Evolutionary conservation across 2,888 invertebrate species (phyloP).

Genomic region (Drosophila mercatorum): DNA sequence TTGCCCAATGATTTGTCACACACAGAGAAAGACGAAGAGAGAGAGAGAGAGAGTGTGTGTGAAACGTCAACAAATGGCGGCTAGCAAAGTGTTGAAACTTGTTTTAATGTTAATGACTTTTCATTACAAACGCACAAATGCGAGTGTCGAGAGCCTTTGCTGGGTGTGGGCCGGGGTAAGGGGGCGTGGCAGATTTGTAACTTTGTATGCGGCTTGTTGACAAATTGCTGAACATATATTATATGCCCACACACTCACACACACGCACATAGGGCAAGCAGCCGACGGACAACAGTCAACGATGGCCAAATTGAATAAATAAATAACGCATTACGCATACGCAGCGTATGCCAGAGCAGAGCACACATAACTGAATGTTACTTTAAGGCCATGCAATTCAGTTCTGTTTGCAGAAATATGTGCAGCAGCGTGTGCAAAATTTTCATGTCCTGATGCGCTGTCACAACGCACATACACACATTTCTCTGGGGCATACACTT

Average conservation of each 20-base stretch:
- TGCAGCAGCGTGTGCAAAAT: slow-evolving; percentile 11
- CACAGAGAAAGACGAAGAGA: slow-evolving; percentile 1
- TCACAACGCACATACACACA: slow-evolving; percentile 5
- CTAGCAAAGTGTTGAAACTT: slow-evolving; percentile 68
- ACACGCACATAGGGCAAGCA: slow-evolving; percentile 15
- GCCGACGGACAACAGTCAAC: slow-evolving; percentile 27
- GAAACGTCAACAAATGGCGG: slow-evolving; percentile 37
- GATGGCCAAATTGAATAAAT: slow-evolving; percentile 62
- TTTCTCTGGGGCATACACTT: slow-evolving; percentile 64
- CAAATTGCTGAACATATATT: slow-evolving; percentile 71
- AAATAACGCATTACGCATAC: slow-evolving; percentile 64
- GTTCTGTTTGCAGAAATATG: slow-evolving; percentile 8
- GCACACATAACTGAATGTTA: neutral
- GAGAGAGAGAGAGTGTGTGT: no score
- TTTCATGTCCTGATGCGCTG: slow-evolving; percentile 5
- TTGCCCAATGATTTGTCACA: slow-evolving; percentile 30
- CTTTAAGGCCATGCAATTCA: slow-evolving; percentile 20
- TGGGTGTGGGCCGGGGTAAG: no score
- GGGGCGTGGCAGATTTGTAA: slow-evolving; percentile 11
- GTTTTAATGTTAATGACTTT: slow-evolving; percentile 75
- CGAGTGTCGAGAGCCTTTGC: neutral
- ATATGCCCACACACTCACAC: slow-evolving; percentile 32
- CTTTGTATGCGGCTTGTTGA: slow-evolving; percentile 51
- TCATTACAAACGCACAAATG: slow-evolving; percentile 59
- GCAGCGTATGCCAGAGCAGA: slow-evolving; percentile 46